Conservation (phyloP, 2,888 invertebrate genomes). For the Gymnocheta viridis region DNA sequence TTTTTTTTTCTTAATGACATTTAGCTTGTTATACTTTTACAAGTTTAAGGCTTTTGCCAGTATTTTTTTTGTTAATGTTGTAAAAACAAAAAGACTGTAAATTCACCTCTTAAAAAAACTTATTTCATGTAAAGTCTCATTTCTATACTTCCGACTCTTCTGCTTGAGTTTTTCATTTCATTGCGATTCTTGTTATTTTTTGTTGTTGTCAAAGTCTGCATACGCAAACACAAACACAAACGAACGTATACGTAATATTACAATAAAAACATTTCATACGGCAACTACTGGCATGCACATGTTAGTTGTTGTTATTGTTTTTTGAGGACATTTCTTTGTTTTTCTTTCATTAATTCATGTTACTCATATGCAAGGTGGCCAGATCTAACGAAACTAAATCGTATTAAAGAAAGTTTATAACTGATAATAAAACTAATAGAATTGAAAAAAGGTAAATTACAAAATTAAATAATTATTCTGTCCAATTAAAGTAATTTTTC, state of each 20-base stretch:
- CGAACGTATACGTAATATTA: constrained; percentile 26
- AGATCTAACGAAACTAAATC: no score
- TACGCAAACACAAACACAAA: neutral
- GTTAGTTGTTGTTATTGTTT: neutral
- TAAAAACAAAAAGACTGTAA: constrained; percentile 4
- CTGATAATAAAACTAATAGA: no score
- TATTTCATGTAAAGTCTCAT: constrained; percentile 17
- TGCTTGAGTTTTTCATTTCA: neutral
- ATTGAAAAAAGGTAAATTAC: no score
- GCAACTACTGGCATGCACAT: neutral
- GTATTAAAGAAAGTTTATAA: no score
- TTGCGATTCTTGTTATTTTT: constrained; percentile 17
- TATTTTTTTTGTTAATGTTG: constrained; percentile 7
- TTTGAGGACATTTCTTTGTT: neutral
- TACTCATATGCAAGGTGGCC: constrained; percentile 35
- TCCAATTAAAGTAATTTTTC: no score
- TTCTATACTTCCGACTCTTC: neutral
- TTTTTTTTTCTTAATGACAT: constrained; percentile 29
- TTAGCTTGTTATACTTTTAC: constrained; percentile 21
- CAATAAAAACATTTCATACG: constrained; percentile 3
- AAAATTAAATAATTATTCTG: no score
- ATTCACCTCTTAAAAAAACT: constrained; percentile 3
- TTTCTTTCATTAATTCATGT: constrained; percentile 35
- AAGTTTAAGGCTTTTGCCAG: constrained; percentile 59
- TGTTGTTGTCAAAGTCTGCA: neutral